Evolutionary conservation across 2,888 invertebrate genomes (phyloP), one percentile per base, ranked within the genome.

Genomic region (Heliconius ismenius): DNA sequence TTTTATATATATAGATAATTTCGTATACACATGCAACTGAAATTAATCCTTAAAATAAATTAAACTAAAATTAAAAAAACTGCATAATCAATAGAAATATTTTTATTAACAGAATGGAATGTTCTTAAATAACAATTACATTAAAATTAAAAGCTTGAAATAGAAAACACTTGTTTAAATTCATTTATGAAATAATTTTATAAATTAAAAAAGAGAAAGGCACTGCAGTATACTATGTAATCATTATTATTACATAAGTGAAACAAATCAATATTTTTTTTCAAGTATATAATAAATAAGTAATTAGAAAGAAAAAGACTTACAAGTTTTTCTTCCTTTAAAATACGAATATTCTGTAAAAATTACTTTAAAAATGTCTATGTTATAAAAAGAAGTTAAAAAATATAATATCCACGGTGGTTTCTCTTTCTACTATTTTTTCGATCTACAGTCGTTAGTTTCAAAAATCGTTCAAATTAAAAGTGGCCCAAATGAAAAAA

Each of bases 41-140:
- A 9, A 32, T 32, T 7, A 32, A 32, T 32, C 1, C 32, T 32
- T 32, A 7, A 32, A 32, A 32, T 32, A 32, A 54, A 65, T 32
- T 32, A 7, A 32, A 32, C 9, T 32, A 32, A 54, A 65, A 62
- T 49, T 6, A 75, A 62, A 26, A 43, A 75, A 62, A 39, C 21
- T 7, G 32, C 21, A 60, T 18, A 67, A 54, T 21, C 26, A 60
- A 43, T 28, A 49, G 2, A 28, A 62, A 60, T 69, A 75, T 69
- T 75, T 77, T 74, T 75, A 78, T 75, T 73, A 75, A 77, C 64
- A 74, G 67, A 77, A 39, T 75, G 77, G 75, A 75, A 75, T 68
- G 60, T 62, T 75, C 65, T 65, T 39, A 64, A 43, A 72, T 43
- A 70, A 54, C 54, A 70, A 58, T 32, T 70, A 58, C 32, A 70